Conservation (phyloP, 2,113 vertebrate genomes). For the Sorex araneus region DNA sequence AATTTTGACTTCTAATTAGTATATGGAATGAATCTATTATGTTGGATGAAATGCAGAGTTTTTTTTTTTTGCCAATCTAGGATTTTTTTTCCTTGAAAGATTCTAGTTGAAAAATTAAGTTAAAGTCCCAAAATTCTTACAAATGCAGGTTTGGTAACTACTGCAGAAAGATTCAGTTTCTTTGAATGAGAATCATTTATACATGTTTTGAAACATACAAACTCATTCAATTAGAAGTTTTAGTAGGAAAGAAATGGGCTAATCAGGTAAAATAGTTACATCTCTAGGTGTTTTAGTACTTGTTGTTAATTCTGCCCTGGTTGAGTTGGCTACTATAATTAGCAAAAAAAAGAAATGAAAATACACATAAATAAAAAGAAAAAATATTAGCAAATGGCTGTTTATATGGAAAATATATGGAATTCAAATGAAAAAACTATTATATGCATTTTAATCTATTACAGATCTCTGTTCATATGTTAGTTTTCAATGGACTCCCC, state of each 20-base stretch:
- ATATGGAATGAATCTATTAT: slow-evolving; percentile 26
- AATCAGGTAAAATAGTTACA: not conserved
- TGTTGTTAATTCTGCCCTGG: slow-evolving; percentile 30
- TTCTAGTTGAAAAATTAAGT: not conserved
- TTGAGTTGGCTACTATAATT: slow-evolving; percentile 24
- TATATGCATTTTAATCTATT: not conserved
- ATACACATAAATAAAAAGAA: not conserved
- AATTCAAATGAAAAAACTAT: not conserved
- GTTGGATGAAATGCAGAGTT: not conserved
- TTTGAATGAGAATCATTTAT: slow-evolving; percentile 28
- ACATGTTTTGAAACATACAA: not conserved
- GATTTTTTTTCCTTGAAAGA: not conserved
- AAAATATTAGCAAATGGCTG: not conserved
- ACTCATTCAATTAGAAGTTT: slow-evolving; percentile 41
- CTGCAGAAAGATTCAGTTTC: slow-evolving; percentile 15
- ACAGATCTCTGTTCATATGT: not conserved
- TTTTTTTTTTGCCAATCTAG: slow-evolving; percentile 34
- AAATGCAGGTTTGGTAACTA: slow-evolving; percentile 26
- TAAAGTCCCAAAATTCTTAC: slow-evolving; percentile 31
- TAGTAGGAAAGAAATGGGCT: not conserved
- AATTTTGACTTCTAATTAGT: slow-evolving; percentile 34
- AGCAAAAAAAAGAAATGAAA: slow-evolving; percentile 25
- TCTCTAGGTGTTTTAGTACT: not conserved
- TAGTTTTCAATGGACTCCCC: not conserved
- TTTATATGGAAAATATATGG: not conserved